Base-by-base conservation (phyloP, 2,797 vertebrate genomes). In the Cheirogaleus major region DNA sequence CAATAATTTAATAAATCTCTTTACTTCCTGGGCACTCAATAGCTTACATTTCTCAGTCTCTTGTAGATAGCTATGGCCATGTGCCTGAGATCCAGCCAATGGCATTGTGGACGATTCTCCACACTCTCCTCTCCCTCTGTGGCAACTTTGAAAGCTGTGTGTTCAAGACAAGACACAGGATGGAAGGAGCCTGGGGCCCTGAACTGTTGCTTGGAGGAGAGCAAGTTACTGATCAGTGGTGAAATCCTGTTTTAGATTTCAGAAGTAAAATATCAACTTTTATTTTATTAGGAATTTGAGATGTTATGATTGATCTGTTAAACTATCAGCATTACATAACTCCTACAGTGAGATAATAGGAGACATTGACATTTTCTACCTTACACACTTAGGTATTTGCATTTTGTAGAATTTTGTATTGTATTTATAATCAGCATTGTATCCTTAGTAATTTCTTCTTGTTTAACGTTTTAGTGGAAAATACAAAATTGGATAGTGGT, bases 381-480 rank as follows among this genome's bases (percentile, higher is more conserved):
- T 41, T 92, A 38, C 17, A 13, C 11, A 7, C 52, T n/a, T 63
- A 65, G 7, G 0, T 69, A 78, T 76, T 94, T 76, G 12, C 50
- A 88, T 87, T 92, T 94, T 90, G 52, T 35, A 72, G 41, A 80
- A 15, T 15, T 94, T 92, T 65, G 32, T 81, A 22, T 80, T 88
- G 10, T n/a, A 76, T 89, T 94, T 69, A 48, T 81, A 52, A 67
- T 72, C 86, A 78, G 57, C 4, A 73, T 50, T 79, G 14, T 55
- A 35, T 67, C 50, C 27, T 43, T 32, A 86, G 41, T 79, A 65
- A 52, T 89, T 84, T 25, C 10, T 83, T 87, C 22, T 35, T 73
- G 70, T n/a, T 89, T 73, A 93, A 57, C 35, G 83, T 55, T 95
- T 89, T 81, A 80, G 25, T 82, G 61, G 55, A n/a, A 96, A 94